These are phyloP conservation scores for Antheraea mylitta DNA, from an alignment of 1,140 invertebrate species.

Conservation along the genomic window DNA sequence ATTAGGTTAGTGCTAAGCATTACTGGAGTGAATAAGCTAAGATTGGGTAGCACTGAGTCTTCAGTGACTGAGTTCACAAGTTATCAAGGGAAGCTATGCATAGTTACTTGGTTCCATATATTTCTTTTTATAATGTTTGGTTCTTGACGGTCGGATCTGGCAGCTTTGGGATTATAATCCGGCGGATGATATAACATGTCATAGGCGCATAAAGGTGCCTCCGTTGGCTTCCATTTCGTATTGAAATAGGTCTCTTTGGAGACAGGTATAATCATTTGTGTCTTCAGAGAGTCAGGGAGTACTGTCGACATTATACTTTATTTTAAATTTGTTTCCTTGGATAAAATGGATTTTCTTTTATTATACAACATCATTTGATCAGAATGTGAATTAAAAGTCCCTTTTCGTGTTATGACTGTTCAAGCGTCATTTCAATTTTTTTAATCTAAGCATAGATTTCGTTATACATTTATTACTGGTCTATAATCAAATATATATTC, in stretches of 20 bases:
- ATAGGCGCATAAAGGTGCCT: constrained; percentile 49
- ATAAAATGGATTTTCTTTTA: neutral
- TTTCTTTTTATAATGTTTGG: constrained; percentile 57
- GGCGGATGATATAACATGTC: constrained; percentile 14
- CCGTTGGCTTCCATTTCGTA: constrained; percentile 45
- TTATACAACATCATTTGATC: too few relatives aligned
- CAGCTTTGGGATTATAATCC: constrained; percentile 55
- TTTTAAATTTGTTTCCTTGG: neutral
- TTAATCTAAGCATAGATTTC: too few relatives aligned
- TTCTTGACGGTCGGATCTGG: constrained; percentile 46
- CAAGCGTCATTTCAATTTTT: too few relatives aligned
- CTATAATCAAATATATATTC: too few relatives aligned
- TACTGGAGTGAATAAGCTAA: too few relatives aligned
- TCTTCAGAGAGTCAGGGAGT: constrained; percentile 34
- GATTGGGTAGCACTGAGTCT: too few relatives aligned
- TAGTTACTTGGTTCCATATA: constrained; percentile 63
- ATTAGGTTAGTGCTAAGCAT: too few relatives aligned
- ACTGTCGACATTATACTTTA: neutral
- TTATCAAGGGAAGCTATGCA: too few relatives aligned
- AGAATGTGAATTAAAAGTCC: too few relatives aligned
- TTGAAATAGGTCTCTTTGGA: constrained; percentile 60
- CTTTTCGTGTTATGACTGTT: too few relatives aligned
- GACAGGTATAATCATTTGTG: constrained; percentile 59
- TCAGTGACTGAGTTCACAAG: too few relatives aligned
- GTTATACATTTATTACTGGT: too few relatives aligned